Evolutionary conservation across 2,113 vertebrate species (phyloP).

Genomic region (Nerophis lumbriciformis): DNA sequence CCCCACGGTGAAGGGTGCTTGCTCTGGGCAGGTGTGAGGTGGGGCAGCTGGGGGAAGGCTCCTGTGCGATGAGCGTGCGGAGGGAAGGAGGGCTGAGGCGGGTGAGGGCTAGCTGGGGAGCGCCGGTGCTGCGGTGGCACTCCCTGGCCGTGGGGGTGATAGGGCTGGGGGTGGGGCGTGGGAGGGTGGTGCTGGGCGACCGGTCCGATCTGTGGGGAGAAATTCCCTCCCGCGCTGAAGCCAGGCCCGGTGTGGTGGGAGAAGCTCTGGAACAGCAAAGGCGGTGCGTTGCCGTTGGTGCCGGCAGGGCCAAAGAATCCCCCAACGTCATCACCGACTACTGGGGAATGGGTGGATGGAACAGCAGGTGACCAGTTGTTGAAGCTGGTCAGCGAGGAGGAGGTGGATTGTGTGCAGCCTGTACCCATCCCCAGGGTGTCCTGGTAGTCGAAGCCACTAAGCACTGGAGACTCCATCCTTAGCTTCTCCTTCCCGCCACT

Average conservation of each 20-base stretch:
- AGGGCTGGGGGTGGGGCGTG: slow-evolving; percentile 91
- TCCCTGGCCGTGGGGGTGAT: slow-evolving; percentile 91
- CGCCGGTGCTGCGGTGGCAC: slow-evolving; percentile 76
- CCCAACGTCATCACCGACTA: slow-evolving; percentile 89
- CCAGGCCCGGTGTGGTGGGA: slow-evolving; percentile 93
- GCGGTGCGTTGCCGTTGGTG: slow-evolving; percentile 87
- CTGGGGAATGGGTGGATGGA: slow-evolving; percentile 88
- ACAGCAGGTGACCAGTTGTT: slow-evolving; percentile 98
- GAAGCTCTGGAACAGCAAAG: slow-evolving; percentile 97
- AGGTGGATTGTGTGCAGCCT: slow-evolving; percentile 82
- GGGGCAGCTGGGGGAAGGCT: slow-evolving; percentile 94
- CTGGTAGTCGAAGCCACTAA: slow-evolving; percentile 94
- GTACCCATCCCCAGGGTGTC: slow-evolving; percentile 89
- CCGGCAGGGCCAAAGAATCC: slow-evolving; percentile 92
- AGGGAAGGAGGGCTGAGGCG: slow-evolving; percentile 88
- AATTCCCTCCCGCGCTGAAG: slow-evolving; percentile 85
- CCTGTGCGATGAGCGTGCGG: slow-evolving; percentile 93
- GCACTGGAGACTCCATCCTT: slow-evolving; percentile 89
- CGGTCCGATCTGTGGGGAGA: slow-evolving; percentile 94
- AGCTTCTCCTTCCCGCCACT: slow-evolving; percentile 88
- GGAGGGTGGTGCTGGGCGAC: slow-evolving; percentile 94
- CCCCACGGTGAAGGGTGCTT: slow-evolving; percentile 97
- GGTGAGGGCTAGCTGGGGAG: slow-evolving; percentile 88
- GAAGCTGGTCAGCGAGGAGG: slow-evolving; percentile 92
- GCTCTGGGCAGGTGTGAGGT: slow-evolving; percentile 90